Evolutionary conservation across 2,888 invertebrate species (phyloP).

Genomic region (Acanthosepion pharaonis): DNA sequence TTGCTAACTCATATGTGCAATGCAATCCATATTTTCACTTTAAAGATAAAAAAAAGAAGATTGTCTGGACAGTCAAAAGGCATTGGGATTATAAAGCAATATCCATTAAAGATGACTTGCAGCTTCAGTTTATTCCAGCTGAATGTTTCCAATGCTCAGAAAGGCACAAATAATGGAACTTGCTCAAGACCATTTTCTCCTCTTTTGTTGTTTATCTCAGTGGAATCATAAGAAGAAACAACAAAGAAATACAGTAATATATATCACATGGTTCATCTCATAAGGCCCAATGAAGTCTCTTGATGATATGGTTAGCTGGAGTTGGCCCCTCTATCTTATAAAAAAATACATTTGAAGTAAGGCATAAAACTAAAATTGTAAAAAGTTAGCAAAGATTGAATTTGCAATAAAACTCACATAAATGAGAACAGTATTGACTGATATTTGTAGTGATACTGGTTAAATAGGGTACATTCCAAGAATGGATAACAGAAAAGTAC

Average conservation of each 20-base stretch:
- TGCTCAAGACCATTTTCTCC: background rate
- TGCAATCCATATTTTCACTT: conserved; percentile 15
- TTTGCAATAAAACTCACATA: background rate
- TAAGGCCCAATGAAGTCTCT: background rate
- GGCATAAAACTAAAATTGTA: background rate
- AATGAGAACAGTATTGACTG: background rate
- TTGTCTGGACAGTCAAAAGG: background rate
- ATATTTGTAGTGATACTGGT: no score
- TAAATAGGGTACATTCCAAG: no score
- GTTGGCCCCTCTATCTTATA: background rate
- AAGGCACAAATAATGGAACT: conserved; percentile 6
- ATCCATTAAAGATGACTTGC: background rate
- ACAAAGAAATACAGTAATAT: background rate
- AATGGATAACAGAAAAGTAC: no score
- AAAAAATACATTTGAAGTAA: background rate
- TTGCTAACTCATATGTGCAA: background rate
- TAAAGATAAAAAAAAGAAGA: background rate
- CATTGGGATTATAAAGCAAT: background rate
- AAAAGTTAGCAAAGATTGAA: background rate
- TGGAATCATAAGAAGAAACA: background rate
- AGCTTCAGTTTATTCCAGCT: background rate
- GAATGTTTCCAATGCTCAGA: background rate
- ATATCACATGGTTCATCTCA: background rate
- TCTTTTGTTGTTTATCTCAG: background rate
- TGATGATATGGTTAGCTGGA: background rate